Percentiles rank a stretch among this genome's conserved stretches.
Conservation (phyloP, 2,888 invertebrate genomes). For the Rosalia funebris region DNA sequence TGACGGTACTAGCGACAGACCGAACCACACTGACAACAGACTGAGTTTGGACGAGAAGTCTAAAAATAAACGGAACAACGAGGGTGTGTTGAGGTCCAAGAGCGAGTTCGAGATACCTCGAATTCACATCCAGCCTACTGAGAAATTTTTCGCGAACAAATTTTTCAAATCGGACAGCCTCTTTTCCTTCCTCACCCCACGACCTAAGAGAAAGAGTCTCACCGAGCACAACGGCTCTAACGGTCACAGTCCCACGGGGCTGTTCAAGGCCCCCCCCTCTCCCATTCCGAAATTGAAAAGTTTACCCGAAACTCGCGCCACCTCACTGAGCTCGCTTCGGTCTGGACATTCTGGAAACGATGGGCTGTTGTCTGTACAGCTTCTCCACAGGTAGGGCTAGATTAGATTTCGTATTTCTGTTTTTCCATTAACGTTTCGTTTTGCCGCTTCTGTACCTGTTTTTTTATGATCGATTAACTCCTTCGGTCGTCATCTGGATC, state of each 20-base stretch:
- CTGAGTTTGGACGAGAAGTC: conserved; percentile 39
- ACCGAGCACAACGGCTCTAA: conserved; percentile 25
- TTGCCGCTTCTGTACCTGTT: conserved; percentile 22
- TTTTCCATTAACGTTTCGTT: conserved; percentile 14
- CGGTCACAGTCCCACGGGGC: conserved; percentile 39
- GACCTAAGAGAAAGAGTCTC: conserved; percentile 57
- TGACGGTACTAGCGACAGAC: conserved; percentile 23
- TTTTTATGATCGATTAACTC: conserved; percentile 3
- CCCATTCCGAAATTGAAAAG: conserved; percentile 50
- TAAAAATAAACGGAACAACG: conserved; percentile 35
- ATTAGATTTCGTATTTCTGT: conserved; percentile 28
- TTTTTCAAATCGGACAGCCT: conserved; percentile 61
- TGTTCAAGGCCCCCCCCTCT: conserved; percentile 52
- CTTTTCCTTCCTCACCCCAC: conserved; percentile 71
- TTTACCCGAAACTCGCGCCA: conserved; percentile 54
- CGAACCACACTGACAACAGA: conserved; percentile 27
- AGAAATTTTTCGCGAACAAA: conserved; percentile 48
- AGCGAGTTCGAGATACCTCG: conserved; percentile 61
- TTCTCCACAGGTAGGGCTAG: conserved; percentile 53
- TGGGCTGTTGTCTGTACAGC: conserved; percentile 47
- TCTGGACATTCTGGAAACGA: conserved; percentile 50
- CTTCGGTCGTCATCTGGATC: background rate
- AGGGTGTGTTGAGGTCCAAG: conserved; percentile 58
- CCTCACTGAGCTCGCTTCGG: conserved; percentile 57
- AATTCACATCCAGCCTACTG: conserved; percentile 40